Base-by-base conservation (phyloP, 1,140 invertebrate species). In the Drosophila chauvacae region DNA sequence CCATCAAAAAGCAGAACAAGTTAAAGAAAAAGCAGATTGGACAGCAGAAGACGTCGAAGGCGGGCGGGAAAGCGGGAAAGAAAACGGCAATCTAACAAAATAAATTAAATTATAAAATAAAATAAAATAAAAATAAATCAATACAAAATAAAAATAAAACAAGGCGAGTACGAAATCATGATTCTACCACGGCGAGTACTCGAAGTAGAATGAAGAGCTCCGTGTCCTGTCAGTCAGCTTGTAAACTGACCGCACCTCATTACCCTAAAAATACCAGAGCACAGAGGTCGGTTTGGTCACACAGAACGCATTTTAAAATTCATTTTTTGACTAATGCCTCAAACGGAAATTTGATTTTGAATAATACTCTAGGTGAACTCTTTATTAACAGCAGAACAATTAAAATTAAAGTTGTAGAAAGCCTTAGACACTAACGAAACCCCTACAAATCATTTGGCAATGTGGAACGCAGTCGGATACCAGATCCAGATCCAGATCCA, bases 11-110 rank as follows among this genome's bases (percentile, higher is more conserved):
- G 35, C 35, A 81, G 58, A 81, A 90, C 65, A 87, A 79, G 35
- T 60, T 77, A 14, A 92, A 81, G 18, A 70, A 74, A 14, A 93
- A 91, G 55, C 80, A 90, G 69, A 82, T 93, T 28, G 93, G 93
- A 7, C 81, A 92, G 59, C 47, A 92, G 44, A 92, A 88, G 53
- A 91, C 85, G 42, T 62, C 80, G 14, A 91, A 91, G 45, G 60
- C 61, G 16, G 35, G 75, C 65, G 57, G 59, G 11, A 75, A 75
- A 26, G 50, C 23, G 5, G 66, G 63, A 44, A 88, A 81, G 48
- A 90, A 81, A 23, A 23, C 2, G 3, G 3, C 23, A 23, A 23
- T 23, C 23, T 23, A 23, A 23, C 23, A 23, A 23, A 23, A 23
- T 23, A 28, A 28, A 7, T 7, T 28, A 28, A 28, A 28, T 28